phyloP scores from a whole-genome alignment of 1,140 invertebrate species.

The Melipona quadrifasciata region DNA sequence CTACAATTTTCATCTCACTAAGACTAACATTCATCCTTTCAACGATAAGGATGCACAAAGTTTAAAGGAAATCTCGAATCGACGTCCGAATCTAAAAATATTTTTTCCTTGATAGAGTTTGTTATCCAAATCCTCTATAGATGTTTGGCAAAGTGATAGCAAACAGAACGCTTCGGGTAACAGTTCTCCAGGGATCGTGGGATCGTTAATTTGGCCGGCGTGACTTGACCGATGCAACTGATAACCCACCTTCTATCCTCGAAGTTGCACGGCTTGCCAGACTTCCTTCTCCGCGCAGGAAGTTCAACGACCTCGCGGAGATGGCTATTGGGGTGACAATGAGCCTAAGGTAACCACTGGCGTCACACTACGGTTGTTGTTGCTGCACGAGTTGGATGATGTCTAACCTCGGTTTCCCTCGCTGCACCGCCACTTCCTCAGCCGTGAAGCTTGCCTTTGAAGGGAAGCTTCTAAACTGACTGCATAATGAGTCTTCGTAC shows the following conservation, averaged over 20 bases:
- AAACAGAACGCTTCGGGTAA: conserved; percentile 1
- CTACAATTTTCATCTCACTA: background rate
- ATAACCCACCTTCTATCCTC: conserved; percentile 27
- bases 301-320: conserved; percentile 48
- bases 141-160: background rate
- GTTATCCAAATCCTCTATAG: background rate
- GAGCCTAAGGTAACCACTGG: conserved; percentile 59
- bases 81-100: background rate
- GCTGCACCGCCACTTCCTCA: conserved; percentile 25
- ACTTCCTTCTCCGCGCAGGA: conserved; percentile 64
- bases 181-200: conserved; percentile 7
- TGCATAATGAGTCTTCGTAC: conserved; percentile 59
- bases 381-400: conserved; percentile 49
- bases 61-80: background rate
- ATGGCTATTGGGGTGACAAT: conserved; percentile 55
- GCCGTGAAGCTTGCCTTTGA: conserved; percentile 51
- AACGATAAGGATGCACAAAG: too few species aligned
- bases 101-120: background rate
- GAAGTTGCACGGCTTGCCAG: conserved; percentile 51
- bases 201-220: conserved; percentile 40
- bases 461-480: conserved; percentile 33
- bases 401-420: conserved; percentile 53
- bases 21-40: background rate
- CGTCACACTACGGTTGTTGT: conserved; percentile 36
- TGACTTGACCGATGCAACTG: conserved; percentile 44